Percentiles rank a stretch among this genome's conserved stretches.
phyloP scores from a whole-genome alignment of 2,888 invertebrate genomes.

The Sesia apiformis region DNA sequence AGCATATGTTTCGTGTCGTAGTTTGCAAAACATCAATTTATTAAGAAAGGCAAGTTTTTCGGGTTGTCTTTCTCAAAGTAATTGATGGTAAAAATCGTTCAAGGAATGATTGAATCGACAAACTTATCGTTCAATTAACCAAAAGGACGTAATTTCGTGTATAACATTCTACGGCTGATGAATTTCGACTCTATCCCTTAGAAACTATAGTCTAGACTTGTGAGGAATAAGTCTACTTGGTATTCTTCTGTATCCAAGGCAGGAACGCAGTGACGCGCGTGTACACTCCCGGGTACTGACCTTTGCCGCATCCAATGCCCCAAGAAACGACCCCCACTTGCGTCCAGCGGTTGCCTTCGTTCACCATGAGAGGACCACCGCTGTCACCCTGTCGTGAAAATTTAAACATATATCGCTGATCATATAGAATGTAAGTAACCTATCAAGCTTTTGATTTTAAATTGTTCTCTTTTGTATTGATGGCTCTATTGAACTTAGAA shows the following conservation, averaged over 20 bases:
- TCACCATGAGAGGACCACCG: slow-evolving; percentile 90
- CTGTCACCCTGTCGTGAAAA: slow-evolving; percentile 82
- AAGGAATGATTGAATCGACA: slow-evolving; percentile 8
- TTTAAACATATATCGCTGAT: too few species aligned
- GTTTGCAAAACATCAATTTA: slow-evolving; percentile 38
- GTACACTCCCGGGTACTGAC: slow-evolving; percentile 93
- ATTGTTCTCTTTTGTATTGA: too few species aligned
- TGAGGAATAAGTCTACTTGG: slow-evolving; percentile 62
- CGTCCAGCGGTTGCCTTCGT: slow-evolving; percentile 82
- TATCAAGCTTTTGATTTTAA: too few species aligned
- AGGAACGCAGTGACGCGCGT: slow-evolving; percentile 87
- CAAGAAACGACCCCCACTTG: slow-evolving; percentile 93
- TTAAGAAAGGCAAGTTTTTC: slow-evolving; percentile 61
- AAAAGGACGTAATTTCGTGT: too few species aligned
- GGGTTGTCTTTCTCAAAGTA: slow-evolving; percentile 66
- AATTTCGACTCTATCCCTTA: background rate
- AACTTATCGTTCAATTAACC: too few species aligned
- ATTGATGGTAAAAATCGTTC: slow-evolving; percentile 33
- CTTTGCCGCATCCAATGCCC: slow-evolving; percentile 94
- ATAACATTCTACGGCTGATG: background rate
- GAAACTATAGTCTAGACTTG: too few species aligned
- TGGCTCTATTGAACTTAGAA: too few species aligned
- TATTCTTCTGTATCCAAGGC: slow-evolving; percentile 90
- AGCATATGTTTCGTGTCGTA: too few species aligned
- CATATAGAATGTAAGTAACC: too few species aligned